Evolutionary conservation across 1,140 invertebrate genomes (phyloP), one percentile per base, ranked within the genome.

Genomic region (Hetaerina americana): DNA sequence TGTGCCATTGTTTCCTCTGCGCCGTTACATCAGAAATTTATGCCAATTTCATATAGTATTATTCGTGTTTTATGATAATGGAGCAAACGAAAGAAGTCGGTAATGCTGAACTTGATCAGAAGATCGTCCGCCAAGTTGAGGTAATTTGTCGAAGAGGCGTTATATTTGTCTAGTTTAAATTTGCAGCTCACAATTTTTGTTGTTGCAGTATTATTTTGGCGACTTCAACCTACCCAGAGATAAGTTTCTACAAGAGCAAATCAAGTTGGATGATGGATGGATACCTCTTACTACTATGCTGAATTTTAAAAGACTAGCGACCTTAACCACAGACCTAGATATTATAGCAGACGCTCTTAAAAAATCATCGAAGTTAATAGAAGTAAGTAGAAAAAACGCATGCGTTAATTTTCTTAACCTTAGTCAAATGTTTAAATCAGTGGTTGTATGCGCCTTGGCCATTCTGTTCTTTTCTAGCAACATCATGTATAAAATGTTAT

Each of bases 201-300:
- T 75, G 76, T 83, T 84, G 72, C 75, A 92, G 87, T 92, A 89
- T 75, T 91, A 92, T 73, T 92, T 92, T 81, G 87, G 95, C 71
- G 92, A 98, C 80, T 86, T 91, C 2, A 98, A 98, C 80, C 85
- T 98, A 66, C 87, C 89, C 5, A 86, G 88, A 74, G 96, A 98
- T 78, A 96, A 94, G 78, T 98, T 97, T 78, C 81, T 98, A 1
- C 87, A 88, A 74, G 89, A 93, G 74, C 88, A 96, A 81, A 87
- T 92, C 0, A 90, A 89, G 76, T 81, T 91, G 73, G 91, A 96
- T 76, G 88, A 95, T 76, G 96, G 96, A 8, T 98, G 95, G 95
- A 85, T 98, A 26, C 87, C 92, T 0, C 78, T 98, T 40, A 87
- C 90, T 0, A 87, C 91, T 0, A 87, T 98, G 81, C 82, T 93